Base-by-base conservation (phyloP, 2,888 invertebrate species). In the Dendrolimus pini region DNA sequence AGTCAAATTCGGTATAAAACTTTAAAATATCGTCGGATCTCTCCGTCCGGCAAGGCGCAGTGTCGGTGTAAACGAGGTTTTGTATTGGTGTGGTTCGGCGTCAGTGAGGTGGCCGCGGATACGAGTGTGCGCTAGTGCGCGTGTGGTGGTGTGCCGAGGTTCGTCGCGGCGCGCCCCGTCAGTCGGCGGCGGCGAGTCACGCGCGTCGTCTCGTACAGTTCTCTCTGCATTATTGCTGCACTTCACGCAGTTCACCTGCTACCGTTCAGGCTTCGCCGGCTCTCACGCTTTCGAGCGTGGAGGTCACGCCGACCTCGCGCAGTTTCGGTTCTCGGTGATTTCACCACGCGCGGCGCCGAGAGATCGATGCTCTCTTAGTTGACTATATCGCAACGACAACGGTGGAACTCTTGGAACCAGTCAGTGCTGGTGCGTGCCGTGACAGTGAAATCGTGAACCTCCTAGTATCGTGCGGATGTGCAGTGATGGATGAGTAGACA, bases 401-500 rank as follows among this genome's bases (percentile, higher is more conserved):
- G 78, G 80, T 76, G 78, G 72, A 77, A 74, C 74, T 75, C 70
- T 76, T 67, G 69, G 67, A 73, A 69, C 76, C 71, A 70, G 74
- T 73, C 67, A 67, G 77, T 77, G 78, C 73, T 79, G 74, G 78
- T 82, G 79, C 75, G 75, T 79, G 77, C 78, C 70, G 77, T 80
- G 89, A 88, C 87, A 89, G 89, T 89, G 90, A 85, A 85, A 84
- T 86, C 85, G 87, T 88, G 87, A 78, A 74, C 80, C 78, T 85
- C 78, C 78, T 78, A 47, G 72, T 80, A 77, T 77, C 75, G 85
- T 85, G 83, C 91, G 91, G 91, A 91, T 91, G 89, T 91, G 91
- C 90, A 91, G 88, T 91, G 89, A 87, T 89, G 89, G 88, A 89
- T 88, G 73, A 83, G 78, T 87, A 84, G 85, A 84, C 82, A 82